phyloP scores from a whole-genome alignment of 2,888 invertebrate genomes.

The Idaea straminata region DNA sequence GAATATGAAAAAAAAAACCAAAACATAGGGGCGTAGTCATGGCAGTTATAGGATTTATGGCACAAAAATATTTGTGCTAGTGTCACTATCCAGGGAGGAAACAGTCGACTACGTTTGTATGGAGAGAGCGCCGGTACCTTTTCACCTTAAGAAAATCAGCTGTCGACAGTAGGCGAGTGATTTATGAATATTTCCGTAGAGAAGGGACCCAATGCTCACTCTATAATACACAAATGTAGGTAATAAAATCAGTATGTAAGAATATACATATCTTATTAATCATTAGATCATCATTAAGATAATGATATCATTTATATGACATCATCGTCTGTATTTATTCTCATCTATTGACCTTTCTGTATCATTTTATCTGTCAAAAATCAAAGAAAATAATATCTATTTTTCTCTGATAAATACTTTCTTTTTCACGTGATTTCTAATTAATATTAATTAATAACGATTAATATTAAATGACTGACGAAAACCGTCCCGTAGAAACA shows the following conservation, averaged over 20 bases:
- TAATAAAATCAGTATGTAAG: not conserved
- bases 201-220: not conserved
- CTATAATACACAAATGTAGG: not conserved
- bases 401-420: constrained; percentile 39
- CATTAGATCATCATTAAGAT: not conserved
- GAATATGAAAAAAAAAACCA: too few species aligned
- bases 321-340: not conserved
- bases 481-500: constrained; percentile 45
- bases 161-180: not conserved
- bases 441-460: constrained; percentile 26
- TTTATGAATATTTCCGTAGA: not conserved
- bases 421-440: constrained; percentile 33
- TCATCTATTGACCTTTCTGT: constrained; percentile 12
- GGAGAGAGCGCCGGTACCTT: too few species aligned
- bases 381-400: constrained; percentile 40
- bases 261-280: not conserved
- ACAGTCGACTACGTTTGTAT: too few species aligned
- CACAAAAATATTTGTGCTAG: too few species aligned
- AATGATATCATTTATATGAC: not conserved
- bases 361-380: constrained; percentile 35
- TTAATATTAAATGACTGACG: constrained; percentile 38
- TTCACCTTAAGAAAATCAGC: too few species aligned
- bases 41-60: too few species aligned
- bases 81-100: too few species aligned
- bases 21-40: too few species aligned